Evolutionary conservation across 1,140 invertebrate genomes (phyloP).

Genomic region (Thalassaphorura encarpata): DNA sequence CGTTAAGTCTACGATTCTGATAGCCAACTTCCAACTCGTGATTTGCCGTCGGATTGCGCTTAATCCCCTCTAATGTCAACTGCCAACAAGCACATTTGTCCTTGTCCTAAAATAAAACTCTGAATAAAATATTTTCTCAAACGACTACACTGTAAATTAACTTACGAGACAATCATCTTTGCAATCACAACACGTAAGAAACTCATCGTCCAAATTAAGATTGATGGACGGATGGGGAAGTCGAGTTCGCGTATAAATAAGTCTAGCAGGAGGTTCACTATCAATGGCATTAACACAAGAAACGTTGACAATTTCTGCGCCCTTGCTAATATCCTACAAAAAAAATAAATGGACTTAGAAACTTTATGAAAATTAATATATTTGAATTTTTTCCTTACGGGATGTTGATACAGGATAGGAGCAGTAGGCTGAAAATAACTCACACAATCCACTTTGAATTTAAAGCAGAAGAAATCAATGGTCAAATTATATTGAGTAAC

Average conservation of each 20-base stretch:
- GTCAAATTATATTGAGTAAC: too few species aligned
- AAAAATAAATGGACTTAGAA: too few species aligned
- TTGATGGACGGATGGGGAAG: conserved; percentile 73
- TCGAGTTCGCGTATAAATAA: conserved; percentile 73
- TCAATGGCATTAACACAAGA: conserved; percentile 85
- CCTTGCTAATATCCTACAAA: conserved; percentile 55
- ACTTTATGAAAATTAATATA: too few species aligned
- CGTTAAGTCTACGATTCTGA: conserved; percentile 65
- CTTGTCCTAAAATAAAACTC: conserved; percentile 64
- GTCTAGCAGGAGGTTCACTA: conserved; percentile 63
- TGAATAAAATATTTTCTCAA: too few species aligned
- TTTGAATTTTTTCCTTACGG: too few species aligned
- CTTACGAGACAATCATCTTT: conserved; percentile 75
- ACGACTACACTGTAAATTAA: too few species aligned
- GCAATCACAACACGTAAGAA: conserved; percentile 82
- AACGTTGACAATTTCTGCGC: conserved; percentile 76
- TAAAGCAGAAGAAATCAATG: too few species aligned
- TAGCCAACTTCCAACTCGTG: conserved; percentile 60
- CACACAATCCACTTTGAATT: too few species aligned
- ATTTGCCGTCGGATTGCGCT: conserved; percentile 56
- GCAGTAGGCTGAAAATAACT: too few species aligned
- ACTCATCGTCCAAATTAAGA: conserved; percentile 72
- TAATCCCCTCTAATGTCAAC: conserved; percentile 63
- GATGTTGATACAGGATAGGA: too few species aligned
- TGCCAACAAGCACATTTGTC: conserved; percentile 82